Percentiles rank a stretch among this genome's conserved stretches.
Conservation (phyloP, 1,140 invertebrate genomes). For the Conus ventricosus region DNA sequence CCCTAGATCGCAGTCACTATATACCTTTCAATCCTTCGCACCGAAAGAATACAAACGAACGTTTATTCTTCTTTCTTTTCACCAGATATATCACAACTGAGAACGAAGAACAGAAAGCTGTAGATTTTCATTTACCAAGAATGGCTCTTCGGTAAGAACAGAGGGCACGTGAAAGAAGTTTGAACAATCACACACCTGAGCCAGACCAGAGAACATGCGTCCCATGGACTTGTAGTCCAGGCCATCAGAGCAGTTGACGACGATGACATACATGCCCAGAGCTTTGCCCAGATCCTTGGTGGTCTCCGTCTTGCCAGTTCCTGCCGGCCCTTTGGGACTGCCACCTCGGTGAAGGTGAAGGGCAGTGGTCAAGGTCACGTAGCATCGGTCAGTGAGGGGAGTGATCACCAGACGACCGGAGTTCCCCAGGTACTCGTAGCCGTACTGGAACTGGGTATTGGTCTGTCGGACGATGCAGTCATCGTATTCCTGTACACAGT, state of each 20-base stretch:
- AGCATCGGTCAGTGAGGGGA: conserved; percentile 74
- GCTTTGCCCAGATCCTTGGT: conserved; percentile 99
- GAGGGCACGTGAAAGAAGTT: too few relatives aligned
- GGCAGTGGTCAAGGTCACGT: conserved; percentile 89
- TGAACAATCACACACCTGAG: conserved; percentile 82
- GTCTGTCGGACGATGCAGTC: conserved; percentile 74
- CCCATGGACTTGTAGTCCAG: conserved; percentile 96
- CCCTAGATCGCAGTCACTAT: too few relatives aligned
- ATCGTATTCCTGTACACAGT: conserved; percentile 68
- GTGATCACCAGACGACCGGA: conserved; percentile 75
- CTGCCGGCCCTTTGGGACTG: conserved; percentile 75
- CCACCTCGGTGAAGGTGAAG: conserved; percentile 86
- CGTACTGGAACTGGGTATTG: conserved; percentile 73
- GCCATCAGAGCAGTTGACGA: conserved; percentile 98
- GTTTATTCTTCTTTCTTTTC: too few relatives aligned
- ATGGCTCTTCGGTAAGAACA: too few relatives aligned
- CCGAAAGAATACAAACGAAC: too few relatives aligned
- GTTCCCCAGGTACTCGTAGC: conserved; percentile 75
- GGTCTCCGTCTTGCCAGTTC: conserved; percentile 94
- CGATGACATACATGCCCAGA: conserved; percentile 96
- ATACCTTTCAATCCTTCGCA: too few relatives aligned
- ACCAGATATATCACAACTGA: too few relatives aligned
- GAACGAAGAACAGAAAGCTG: too few relatives aligned
- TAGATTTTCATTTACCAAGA: too few relatives aligned
- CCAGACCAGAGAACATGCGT: conserved; percentile 86